Base-by-base conservation (phyloP, 2,113 vertebrate species). In the Craseonycteris thonglongyai region DNA sequence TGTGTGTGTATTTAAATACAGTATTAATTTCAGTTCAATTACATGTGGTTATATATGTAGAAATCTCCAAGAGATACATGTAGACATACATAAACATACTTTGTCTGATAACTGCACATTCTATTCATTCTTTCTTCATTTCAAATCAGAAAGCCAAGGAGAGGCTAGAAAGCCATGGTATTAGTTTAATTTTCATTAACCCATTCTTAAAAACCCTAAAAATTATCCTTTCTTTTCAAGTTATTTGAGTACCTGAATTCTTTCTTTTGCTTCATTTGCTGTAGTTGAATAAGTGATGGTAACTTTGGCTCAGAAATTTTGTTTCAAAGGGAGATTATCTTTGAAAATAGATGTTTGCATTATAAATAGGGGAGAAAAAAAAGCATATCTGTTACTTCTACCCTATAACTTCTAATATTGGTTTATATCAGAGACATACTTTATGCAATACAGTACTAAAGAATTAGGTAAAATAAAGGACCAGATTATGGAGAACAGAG, bases 281-380 rank as follows among this genome's bases (percentile, higher is more conserved):
- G 6, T 83, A 38, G 4, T 84, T 82, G 59, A 93, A 7, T 91
- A 88, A 76, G 7, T 66, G 13, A 33, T 56, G 69, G 13, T 89
- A 79, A 74, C 26, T 88, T 91, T 45, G 38, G 28, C 33, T 75
- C 33, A 63, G 80, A 94, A 81, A 78, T 58, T 95, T 95, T 84
- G 30, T 82, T 94, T 96, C 71, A 91, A 93, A 49, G 30, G 49
- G 35, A 75, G 16, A 86, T 94, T 68, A 68, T 89, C 40, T 95
- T 93, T 86, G 79, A 94, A 91, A 40, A 76, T 71, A 94, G 24
- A 95, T 86, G 19, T 66, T 93, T 21, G 1, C 33, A 81, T 33
- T 93, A 86, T 83, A 93, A 94, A 74, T 45, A 65, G 49, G 59
- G 21, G 45, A 45, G 35, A n/a, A 66, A 74, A 74, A 82, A 61